Conservation (phyloP, 2,888 invertebrate species). For the Eristalis pertinax region DNA sequence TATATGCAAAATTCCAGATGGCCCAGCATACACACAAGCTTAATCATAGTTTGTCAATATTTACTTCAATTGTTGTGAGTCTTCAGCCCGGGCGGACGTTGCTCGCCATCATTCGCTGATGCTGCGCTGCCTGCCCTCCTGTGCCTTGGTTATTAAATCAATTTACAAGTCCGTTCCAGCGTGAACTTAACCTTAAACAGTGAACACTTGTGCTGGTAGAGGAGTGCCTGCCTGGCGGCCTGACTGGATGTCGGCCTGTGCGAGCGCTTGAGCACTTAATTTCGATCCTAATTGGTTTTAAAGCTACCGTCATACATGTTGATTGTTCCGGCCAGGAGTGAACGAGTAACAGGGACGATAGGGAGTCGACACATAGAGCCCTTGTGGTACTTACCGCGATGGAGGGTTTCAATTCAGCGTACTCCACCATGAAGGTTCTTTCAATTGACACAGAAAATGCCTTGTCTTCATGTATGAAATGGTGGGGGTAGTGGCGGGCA, state of each 20-base stretch:
- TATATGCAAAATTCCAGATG: conserved; percentile 56
- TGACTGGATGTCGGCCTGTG: not conserved
- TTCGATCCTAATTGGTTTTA: conserved; percentile 64
- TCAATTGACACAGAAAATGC: conserved; percentile 51
- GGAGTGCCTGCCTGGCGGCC: not conserved
- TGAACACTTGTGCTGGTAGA: conserved; percentile 36
- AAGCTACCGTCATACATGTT: conserved; percentile 57
- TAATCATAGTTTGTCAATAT: conserved; percentile 61
- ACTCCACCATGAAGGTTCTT: conserved; percentile 48
- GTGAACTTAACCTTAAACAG: conserved; percentile 62
- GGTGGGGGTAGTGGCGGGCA: not conserved
- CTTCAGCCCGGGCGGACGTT: conserved; percentile 5
- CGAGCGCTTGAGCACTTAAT: conserved; percentile 52
- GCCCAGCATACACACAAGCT: conserved; percentile 29
- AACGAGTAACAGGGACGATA: not conserved
- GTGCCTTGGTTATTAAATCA: conserved; percentile 58
- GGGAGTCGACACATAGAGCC: not conserved
- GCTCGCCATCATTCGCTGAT: not conserved
- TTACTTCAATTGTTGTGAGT: conserved; percentile 45
- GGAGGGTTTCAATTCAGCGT: conserved; percentile 40
- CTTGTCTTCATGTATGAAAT: not conserved
- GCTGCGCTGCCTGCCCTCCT: not conserved
- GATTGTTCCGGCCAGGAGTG: not conserved
- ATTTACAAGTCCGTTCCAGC: conserved; percentile 57
- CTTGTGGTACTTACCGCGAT: conserved; percentile 22